Base-by-base conservation (phyloP, 2,888 invertebrate genomes). In the Drosophila crucigera region DNA sequence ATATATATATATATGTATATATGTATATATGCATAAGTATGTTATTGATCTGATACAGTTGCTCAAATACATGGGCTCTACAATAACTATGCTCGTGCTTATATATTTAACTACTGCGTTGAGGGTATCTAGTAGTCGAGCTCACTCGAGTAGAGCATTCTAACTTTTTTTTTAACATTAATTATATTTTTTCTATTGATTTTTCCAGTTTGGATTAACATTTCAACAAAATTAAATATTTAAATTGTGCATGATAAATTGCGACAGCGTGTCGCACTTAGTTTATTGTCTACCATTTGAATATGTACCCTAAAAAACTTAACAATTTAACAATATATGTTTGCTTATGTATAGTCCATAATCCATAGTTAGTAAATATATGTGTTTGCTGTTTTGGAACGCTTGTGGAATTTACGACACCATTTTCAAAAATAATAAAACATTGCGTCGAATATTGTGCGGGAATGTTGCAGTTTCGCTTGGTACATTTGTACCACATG, bases 251-350 rank as follows among this genome's bases (percentile, higher is more conserved):
- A 78, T 68, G 37, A 50, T 16, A 72, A 55, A 37, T 55, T 61
- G 52, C 19, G 28, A 49, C n/a, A 5, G 2, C n/a, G 28, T 43
- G 49, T 71, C 59, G 37, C 37, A 66, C 47, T 28, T 41, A 39
- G 68, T 64, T 77, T 76, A 77, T 77, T 77, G 79, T 66, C 74
- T 41, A 49, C 25, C 43, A 39, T 62, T 66, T 50, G 49, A 68
- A 47, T 59, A 41, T 49, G 4, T 68, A 33, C 22, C 31, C 64
- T 59, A 68, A 54, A 49, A 67, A 78, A 77, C 75, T 65, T 77
- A 77, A 79, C 79, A 79, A 69, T n/a, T 60, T 61, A 30, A 52
- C 35, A 62, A 33, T 25, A 64, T 39, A 47, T 31, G 0, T 65
- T n/a, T 43, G 28, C 56, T 6, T 66, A 7, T 58, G 16, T 58